These are phyloP conservation scores for Nysson spinosus DNA, from an alignment of 2,888 invertebrate species.

Conservation along the genomic window DNA sequence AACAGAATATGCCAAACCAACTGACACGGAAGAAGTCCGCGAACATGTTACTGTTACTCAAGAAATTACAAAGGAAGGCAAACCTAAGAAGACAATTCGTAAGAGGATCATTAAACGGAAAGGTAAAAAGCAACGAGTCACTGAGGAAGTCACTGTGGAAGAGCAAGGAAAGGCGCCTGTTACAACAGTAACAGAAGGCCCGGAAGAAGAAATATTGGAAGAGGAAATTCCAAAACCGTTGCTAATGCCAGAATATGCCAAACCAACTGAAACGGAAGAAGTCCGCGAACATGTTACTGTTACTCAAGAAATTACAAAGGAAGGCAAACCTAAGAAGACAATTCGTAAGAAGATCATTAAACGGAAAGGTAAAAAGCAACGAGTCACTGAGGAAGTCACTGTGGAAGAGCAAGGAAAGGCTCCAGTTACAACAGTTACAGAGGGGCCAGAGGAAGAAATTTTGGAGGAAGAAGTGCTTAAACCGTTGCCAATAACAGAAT, in stretches of 20 bases:
- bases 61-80: conserved; percentile 58
- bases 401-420: conserved; percentile 64
- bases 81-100: conserved; percentile 64
- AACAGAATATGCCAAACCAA: conserved; percentile 64
- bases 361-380: conserved; percentile 54
- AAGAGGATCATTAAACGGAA: conserved; percentile 33
- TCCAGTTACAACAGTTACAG: conserved; percentile 49
- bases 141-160: conserved; percentile 57
- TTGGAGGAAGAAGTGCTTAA: conserved; percentile 73
- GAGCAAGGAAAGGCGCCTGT: conserved; percentile 51
- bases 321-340: conserved; percentile 56
- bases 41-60: conserved; percentile 56
- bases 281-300: conserved; percentile 49
- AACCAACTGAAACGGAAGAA: conserved; percentile 63
- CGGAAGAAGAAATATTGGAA: conserved; percentile 51
- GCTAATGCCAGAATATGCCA: conserved; percentile 50
- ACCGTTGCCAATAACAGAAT: conserved; percentile 63
- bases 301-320: conserved; percentile 60
- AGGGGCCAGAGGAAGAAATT: conserved; percentile 56
- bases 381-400: conserved; percentile 54
- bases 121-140: conserved; percentile 54
- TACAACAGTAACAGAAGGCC: conserved; percentile 65
- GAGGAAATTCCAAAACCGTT: conserved; percentile 50
- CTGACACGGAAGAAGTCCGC: conserved; percentile 56
- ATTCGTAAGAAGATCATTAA: conserved; percentile 55